Evolutionary conservation across 2,797 vertebrate genomes (phyloP), one percentile per base, ranked within the genome.

Genomic region (Amazona ochrocephala): DNA sequence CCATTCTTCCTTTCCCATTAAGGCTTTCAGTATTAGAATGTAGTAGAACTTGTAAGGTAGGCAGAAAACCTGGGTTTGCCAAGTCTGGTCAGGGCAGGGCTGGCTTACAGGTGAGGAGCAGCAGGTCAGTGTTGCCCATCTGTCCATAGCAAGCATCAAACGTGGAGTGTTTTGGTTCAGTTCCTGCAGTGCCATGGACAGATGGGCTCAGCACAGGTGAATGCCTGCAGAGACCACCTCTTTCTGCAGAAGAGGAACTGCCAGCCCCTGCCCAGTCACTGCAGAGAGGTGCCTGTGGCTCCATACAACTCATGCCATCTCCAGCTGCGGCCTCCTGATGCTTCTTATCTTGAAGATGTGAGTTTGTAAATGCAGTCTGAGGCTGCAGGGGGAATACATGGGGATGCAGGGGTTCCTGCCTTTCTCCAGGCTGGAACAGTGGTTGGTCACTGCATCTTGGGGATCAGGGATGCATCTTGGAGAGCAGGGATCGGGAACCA

Each of bases 181-280:
- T 83, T 98, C 70, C 84, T 96, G 87, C 91, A 85, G 44, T 32
- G 95, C 61, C 48, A 24, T 5, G 50, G 87, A 3, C 91, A 92
- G 7, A 13, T 5, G 0, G 79, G 61, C 27, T 54, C 84, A 1
- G 94, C 89, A 8, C 90, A 91, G 39, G 44, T 11, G 0, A 92
- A 93, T 1, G 81, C 78, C 1, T 92, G 93, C 84, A 75, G 96
- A 9, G n/a, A 87, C 9, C 94, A 95, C 8, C 81, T 84, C 20
- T 68, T 84, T 4, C 71, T 64, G 61, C 93, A 92, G 77, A 95
- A 72, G 78, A 95, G 93, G 82, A 93, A 24, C 58, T 84, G 94
- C 73, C 95, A 96, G n/a, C 92, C 91, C 18, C 72, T 93, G 74
- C 91, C 71, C 5, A 54, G 92, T 4, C 95, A 42, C 34, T 53